Evolutionary conservation across 2,113 vertebrate genomes (phyloP), one percentile per base, ranked within the genome.

Genomic region (Vanacampus margaritifer): DNA sequence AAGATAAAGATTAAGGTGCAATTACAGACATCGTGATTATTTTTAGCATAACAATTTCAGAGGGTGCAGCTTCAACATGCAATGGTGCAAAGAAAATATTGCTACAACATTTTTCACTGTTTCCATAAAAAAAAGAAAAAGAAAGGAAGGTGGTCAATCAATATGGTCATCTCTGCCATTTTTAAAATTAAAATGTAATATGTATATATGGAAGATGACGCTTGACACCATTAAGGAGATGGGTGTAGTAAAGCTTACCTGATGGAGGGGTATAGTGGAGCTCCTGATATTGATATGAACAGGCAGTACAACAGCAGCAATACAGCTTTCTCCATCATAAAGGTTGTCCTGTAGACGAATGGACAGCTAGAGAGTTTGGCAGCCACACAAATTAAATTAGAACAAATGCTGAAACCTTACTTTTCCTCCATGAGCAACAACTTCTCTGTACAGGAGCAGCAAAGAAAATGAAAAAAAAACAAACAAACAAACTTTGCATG

Each of bases 281-380:
- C 94, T 65, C 92, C 93, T 67, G 88, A 86, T 71, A 90, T 85
- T 74, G 90, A 86, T 3, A 92, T 45, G 17, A 93, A 81, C 67
- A 98, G 91, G 77, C 94, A 92, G 75, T 94, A 92, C 68, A 95
- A 75, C 78, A 94, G 75, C 56, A 98, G 84, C 86, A 94, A 80
- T 51, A 89, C 80, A 74, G 90, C 86, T 87, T 93, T 95, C 76
- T 90, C 89, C 88, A 93, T 91, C 93, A 93, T 95, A 81, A 80
- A 81, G 73, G 72, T 14, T 17, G 71, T 82, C 64, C 79, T 73
- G 79, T 60, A 76, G 63, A 80, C 76, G 66, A 85, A 78, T 58
- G 71, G 65, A 75, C 60, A 54, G 67, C 73, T 69, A 50, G 23
- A 41, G 80, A 50, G 81, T 86, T 80, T 69, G 64, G 68, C 82